Evolutionary conservation across 2,888 invertebrate genomes (phyloP), one percentile per base, ranked within the genome.

Genomic region (Thymelicus acteon): DNA sequence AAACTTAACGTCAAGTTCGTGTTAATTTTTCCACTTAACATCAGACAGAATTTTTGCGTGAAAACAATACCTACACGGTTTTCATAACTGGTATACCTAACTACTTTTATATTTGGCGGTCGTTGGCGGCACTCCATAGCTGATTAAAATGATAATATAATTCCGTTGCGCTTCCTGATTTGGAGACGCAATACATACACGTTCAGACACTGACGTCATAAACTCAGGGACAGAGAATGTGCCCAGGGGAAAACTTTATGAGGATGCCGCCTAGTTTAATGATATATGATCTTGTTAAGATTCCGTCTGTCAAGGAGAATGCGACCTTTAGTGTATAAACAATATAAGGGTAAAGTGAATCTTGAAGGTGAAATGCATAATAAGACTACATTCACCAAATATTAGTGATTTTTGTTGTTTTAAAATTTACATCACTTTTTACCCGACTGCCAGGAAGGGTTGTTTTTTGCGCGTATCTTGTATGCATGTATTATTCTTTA

Each of bases 101-200:
- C 31, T 31, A 15, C 48, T 12, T 48, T 12, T 8, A 48, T 13
- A 6, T 49, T 49, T 49, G 49, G 7, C 49, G 15, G 15, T 15
- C 49, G 15, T 7, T 15, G 15, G 8, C 8, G 2, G 19, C 40
- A 39, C 40, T n/a, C 7, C 13, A 8, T 49, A 37, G 62, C 10
- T 37, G 39, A 52, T 49, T 15, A 40, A 64, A 52, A 64, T 63
- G 48, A 49, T 64, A 64, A 54, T 64, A 19, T 12, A 64, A 39
- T 49, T 64, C 48, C 52, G 64, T 52, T 49, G 49, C 37, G 64
- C 52, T 64, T 64, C 64, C 52, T 52, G 64, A 54, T 64, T 64
- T 48, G 49, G 63, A 37, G 24, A 54, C 24, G 24, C 54, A 54
- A 12, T 54, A 49, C 64, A 49, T 64, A 64, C 49, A 12, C 48